Evolutionary conservation across 1,140 invertebrate species (phyloP), one percentile per base, ranked within the genome.

Genomic region (Eubasilissa regina): DNA sequence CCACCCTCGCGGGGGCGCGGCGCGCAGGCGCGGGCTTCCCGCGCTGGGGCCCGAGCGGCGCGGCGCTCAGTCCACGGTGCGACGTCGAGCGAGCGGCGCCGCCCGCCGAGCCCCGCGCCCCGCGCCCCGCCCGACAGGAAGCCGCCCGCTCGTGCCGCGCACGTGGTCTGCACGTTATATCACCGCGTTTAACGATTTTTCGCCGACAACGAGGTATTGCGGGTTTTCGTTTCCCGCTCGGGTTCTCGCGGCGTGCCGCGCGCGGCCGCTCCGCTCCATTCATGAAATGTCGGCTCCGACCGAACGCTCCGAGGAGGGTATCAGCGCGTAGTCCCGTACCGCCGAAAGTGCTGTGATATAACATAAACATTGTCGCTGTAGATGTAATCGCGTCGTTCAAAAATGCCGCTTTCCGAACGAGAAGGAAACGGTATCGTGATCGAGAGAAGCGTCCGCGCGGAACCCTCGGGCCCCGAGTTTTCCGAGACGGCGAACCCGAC

Each of bases 261-360:
- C 64, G 17, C 21, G 47, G 17, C 19, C 15, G 7, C n/a, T 19
- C 9, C 45, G 17, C 10, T 19, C 43, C 70, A 73, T 73, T 73
- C 70, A 73, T 43, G 13, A 72, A 72, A 72, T 25, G 15, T 9
- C 64, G 21, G 11, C 25, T 68, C 43, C 44, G 45, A 19, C n/a
- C 45, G 12, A 66, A 35, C 62, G 35, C 43, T 66, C 19, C 62
- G 10, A n/a, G 13, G 21, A 62, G 58, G 21, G 25, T 25, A 62
- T 21, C 12, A 12, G 19, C 6, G 45, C 45, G 62, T 66, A 45
- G 48, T 45, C 44, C 35, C 15, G n/a, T 47, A n/a, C 70, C 70
- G 53, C 53, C 8, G 35, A 35, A 64, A 73, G 78, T 77, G 79
- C 79, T 80, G 79, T 77, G 79, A 80, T 80, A 77, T 77, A 77